Percentiles rank a stretch among this genome's conserved stretches.
Evolutionary conservation across 2,888 invertebrate species (phyloP).

Genomic region (Dryocosmus kuriphilus): DNA sequence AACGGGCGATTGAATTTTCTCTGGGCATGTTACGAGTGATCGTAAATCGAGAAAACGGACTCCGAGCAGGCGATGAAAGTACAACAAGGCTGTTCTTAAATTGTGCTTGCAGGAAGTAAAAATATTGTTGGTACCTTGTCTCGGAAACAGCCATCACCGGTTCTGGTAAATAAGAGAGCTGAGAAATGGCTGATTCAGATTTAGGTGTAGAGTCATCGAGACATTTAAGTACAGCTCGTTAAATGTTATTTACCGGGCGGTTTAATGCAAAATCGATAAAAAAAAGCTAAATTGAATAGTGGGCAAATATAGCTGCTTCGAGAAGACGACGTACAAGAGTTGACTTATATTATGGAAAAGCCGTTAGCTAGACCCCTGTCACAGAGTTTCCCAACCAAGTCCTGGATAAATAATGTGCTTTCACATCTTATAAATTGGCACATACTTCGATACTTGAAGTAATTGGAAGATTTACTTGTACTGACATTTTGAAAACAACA

Average conservation of each 20-base stretch:
- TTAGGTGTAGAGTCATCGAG: slow-evolving; percentile 33
- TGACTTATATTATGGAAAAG: slow-evolving; percentile 22
- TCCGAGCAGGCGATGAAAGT: slow-evolving; percentile 28
- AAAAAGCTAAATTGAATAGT: slow-evolving; percentile 19
- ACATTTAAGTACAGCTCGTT: slow-evolving; percentile 38
- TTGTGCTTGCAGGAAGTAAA: not conserved
- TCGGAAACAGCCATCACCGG: not conserved
- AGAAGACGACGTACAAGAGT: slow-evolving; percentile 6
- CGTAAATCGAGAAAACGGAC: slow-evolving; percentile 48
- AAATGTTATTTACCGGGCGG: slow-evolving; percentile 44
- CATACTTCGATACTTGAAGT: slow-evolving; percentile 16
- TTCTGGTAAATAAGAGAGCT: not conserved
- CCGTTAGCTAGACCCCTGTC: slow-evolving; percentile 18
- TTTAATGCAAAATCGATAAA: slow-evolving; percentile 44
- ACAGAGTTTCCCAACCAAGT: slow-evolving; percentile 8
- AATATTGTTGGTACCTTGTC: not conserved
- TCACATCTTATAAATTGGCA: slow-evolving; percentile 27
- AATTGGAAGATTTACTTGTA: slow-evolving; percentile 10
- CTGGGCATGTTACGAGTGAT: slow-evolving; percentile 46
- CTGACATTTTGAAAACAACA: not conserved
- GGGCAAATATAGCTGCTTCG: slow-evolving; percentile 19
- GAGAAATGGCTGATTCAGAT: slow-evolving; percentile 24
- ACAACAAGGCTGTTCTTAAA: not conserved
- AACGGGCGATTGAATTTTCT: slow-evolving; percentile 54
- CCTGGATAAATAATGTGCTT: slow-evolving; percentile 6